Base-by-base conservation (phyloP, 2,113 vertebrate genomes). In the Neogobius melanostomus region DNA sequence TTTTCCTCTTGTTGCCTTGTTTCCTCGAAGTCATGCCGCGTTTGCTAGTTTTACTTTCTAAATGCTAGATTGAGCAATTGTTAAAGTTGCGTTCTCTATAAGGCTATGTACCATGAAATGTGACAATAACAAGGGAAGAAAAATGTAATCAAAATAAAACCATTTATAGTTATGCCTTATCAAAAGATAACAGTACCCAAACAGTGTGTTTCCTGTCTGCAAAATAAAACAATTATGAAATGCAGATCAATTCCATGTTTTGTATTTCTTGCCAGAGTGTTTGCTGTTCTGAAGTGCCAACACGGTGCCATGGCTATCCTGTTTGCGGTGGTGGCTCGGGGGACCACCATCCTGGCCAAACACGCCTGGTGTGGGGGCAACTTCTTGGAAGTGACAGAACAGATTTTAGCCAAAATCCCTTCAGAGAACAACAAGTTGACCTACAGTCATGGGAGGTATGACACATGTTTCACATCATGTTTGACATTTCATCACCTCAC, bases 381-480 rank as follows among this genome's bases (percentile, higher is more conserved):
- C 91, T 99, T 99, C 87, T 92, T 99, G 89, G 98, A 99, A 86
- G 98, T 99, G 84, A 98, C 97, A 0, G 97, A 99, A 80, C 98
- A 99, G 90, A 97, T 99, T 82, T 91, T 99, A 84, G 95, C 95
- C 2, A 99, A 98, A 83, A 97, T 98, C 73, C 96, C 98, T 0
- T 98, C 97, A 0, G 98, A 99, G 86, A 99, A 99, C 87, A 98
- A 98, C 93, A 98, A 98, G 46, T 86, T 99, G 71, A 98, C 97
- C 11, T 99, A 99, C 76, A 98, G 97, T 8, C 98, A 99, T 53
- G 95, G 95, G 88, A 99, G 84, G 98, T 99, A 91, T 83, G 90
- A 21, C 7, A 2, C 5, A 36, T 21, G 47, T 61, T 45, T 44
- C 48, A 45, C 36, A 54, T 69, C 52, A 57, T 56, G 65, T 60